Evolutionary conservation across 2,113 vertebrate genomes (phyloP).

Genomic region (Scomber colias): DNA sequence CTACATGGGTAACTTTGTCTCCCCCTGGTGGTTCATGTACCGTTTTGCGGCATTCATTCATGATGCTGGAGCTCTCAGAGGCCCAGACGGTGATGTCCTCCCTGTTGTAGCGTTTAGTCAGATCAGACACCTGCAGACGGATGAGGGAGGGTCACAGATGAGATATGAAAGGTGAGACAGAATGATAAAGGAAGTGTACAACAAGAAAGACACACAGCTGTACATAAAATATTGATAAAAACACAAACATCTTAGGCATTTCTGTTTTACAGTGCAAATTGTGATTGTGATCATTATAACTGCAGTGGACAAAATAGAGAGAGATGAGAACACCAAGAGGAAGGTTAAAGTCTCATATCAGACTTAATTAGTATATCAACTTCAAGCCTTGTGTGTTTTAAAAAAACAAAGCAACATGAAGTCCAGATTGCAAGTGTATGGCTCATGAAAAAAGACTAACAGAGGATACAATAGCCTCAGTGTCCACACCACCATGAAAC

Average conservation of each 20-base stretch:
- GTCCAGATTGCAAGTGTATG: neutral
- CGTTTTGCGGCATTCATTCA: constrained; percentile 84
- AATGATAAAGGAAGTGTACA: neutral
- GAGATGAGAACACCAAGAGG: too few species aligned
- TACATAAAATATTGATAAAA: too few species aligned
- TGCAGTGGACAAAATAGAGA: too few species aligned
- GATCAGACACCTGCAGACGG: constrained; percentile 81
- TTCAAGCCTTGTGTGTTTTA: too few species aligned
- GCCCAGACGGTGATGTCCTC: constrained; percentile 89
- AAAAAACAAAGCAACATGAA: too few species aligned
- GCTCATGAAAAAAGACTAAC: neutral
- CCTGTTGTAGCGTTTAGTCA: constrained; percentile 84
- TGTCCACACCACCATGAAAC: neutral
- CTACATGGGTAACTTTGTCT: constrained; percentile 22
- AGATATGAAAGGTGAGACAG: neutral
- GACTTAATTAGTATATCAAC: too few species aligned
- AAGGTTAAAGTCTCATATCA: too few species aligned
- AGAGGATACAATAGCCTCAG: neutral
- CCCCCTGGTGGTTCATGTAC: constrained; percentile 74
- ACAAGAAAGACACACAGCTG: neutral
- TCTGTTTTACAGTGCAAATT: too few species aligned
- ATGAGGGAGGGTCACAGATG: neutral
- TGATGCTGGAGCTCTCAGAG: constrained; percentile 70
- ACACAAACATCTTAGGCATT: too few species aligned
- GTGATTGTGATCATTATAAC: too few species aligned